phyloP scores from a whole-genome alignment of 2,888 invertebrate species.

The Nomada ruficornis region DNA sequence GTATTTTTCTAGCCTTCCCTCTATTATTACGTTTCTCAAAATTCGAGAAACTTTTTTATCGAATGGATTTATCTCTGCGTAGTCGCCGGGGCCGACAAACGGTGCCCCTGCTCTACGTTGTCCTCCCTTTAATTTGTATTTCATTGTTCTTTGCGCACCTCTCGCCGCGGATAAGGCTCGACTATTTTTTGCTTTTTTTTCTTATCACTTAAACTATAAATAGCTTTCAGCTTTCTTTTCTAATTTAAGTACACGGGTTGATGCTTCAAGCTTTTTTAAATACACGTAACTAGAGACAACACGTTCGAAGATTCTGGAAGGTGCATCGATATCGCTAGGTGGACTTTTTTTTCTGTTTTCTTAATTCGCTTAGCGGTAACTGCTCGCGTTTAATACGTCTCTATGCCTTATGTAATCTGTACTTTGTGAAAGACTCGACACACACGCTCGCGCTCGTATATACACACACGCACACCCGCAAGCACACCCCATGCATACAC shows the following conservation, averaged over 20 bases:
- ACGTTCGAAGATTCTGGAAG: conserved; percentile 76
- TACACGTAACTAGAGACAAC: conserved; percentile 80
- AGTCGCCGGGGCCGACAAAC: conserved; percentile 9
- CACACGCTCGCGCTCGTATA: neutral
- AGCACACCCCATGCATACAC: too few species aligned
- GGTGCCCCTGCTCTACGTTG: conserved; percentile 8
- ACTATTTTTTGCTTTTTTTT: conserved; percentile 33
- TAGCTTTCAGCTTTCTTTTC: conserved; percentile 61
- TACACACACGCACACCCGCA: neutral
- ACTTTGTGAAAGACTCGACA: conserved; percentile 27
- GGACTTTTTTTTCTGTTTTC: conserved; percentile 26
- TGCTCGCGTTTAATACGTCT: conserved; percentile 11
- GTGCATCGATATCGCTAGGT: conserved; percentile 72
- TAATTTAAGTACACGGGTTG: conserved; percentile 61
- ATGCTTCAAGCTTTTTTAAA: conserved; percentile 62
- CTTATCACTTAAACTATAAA: conserved; percentile 53
- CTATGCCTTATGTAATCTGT: conserved; percentile 1
- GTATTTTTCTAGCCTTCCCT: conserved; percentile 42
- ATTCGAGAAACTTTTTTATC: neutral
- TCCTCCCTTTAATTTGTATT: conserved; percentile 9
- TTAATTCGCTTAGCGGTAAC: conserved; percentile 42
- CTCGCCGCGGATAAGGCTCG: conserved; percentile 40
- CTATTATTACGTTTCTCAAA: neutral
- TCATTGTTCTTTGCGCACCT: conserved; percentile 16
- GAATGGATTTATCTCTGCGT: conserved; percentile 3